A percentile compares a stretch with the other conserved stretches of the same genome.
These are phyloP conservation scores for Pionites leucogaster DNA, from an alignment of 2,113 vertebrate species.

Conservation along the genomic window DNA sequence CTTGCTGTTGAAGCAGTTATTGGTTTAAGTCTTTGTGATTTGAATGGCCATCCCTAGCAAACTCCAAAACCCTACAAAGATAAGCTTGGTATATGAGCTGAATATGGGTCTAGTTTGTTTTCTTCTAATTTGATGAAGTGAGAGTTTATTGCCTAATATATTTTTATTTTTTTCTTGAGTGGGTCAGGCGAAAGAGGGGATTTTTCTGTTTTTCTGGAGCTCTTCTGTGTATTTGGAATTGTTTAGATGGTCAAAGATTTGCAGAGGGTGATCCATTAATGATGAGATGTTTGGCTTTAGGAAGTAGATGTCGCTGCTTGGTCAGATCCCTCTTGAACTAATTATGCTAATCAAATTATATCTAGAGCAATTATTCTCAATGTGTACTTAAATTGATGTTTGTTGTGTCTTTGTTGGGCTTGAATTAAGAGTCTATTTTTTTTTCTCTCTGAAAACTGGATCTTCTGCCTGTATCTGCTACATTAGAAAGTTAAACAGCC, in stretches of 20 bases:
- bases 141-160: neutral
- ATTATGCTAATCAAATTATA: slow-evolving; percentile 21
- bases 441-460: neutral
- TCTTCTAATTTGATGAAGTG: neutral
- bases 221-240: neutral
- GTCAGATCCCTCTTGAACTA: slow-evolving; percentile 13
- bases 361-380: neutral
- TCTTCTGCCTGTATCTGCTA: neutral
- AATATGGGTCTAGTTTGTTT: neutral
- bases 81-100: neutral
- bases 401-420: neutral
- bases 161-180: neutral
- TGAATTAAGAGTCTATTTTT: neutral
- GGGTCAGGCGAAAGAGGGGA: neutral
- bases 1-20: neutral
- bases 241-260: neutral
- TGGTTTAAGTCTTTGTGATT: neutral
- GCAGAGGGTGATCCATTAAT: neutral
- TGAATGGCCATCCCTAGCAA: neutral
- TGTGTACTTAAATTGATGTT: neutral
- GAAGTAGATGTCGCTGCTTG: neutral
- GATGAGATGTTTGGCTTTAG: neutral
- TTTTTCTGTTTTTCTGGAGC: neutral
- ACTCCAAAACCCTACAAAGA: neutral
- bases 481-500: neutral